A percentile compares a stretch with the other conserved stretches of the same genome.
These are phyloP conservation scores for Baccha elongata DNA, from an alignment of 2,888 invertebrate species.

Conservation along the genomic window DNA sequence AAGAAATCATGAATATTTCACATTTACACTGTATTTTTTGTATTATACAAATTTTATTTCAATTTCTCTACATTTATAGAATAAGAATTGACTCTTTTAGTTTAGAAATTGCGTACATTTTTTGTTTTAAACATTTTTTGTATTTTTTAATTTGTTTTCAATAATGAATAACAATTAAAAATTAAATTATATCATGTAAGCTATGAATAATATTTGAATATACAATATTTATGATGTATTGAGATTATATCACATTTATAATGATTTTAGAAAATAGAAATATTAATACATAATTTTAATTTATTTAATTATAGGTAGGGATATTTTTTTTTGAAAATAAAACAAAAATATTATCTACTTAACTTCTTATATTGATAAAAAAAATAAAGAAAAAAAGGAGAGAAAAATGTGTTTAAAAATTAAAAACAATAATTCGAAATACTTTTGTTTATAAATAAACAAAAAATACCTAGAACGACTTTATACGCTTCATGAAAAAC, in stretches of 20 bases:
- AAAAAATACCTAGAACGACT: too few relatives aligned
- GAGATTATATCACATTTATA: conserved; percentile 57
- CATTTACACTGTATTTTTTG: conserved; percentile 64
- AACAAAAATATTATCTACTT: neutral
- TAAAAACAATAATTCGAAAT: too few relatives aligned
- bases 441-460: too few relatives aligned
- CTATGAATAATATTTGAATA: conserved; percentile 35
- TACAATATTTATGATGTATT: neutral
- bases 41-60: conserved; percentile 67
- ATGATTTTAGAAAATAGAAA: conserved; percentile 46
- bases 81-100: conserved; percentile 83
- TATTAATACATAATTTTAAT: neutral
- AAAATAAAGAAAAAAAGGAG: too few relatives aligned
- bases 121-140: conserved; percentile 76
- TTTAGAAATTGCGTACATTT: conserved; percentile 82
- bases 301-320: neutral
- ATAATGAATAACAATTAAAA: conserved; percentile 18
- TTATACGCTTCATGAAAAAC: too few relatives aligned
- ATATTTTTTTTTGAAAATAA: neutral
- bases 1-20: conserved; percentile 56
- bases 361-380: too few relatives aligned
- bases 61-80: conserved; percentile 81
- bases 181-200: conserved; percentile 57
- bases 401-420: too few relatives aligned
- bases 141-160: neutral